phyloP scores from a whole-genome alignment of 2,113 vertebrate species.

The Chlamydotis undulata region DNA sequence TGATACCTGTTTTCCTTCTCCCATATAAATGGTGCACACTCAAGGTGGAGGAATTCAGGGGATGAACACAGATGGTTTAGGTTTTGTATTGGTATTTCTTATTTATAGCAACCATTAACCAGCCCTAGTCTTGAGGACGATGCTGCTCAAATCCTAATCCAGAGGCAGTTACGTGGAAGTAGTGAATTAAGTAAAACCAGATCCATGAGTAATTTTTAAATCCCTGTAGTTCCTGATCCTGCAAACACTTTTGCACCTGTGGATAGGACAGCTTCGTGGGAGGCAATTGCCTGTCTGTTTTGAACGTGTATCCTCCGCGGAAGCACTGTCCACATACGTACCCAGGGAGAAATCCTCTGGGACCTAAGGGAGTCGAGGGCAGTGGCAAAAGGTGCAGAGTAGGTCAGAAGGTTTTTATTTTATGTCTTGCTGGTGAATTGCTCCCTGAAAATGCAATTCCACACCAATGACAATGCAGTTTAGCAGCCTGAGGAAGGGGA shows the following conservation, averaged over 20 bases:
- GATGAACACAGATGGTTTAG: not conserved
- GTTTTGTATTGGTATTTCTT: constrained; percentile 11
- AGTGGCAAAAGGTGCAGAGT: not conserved
- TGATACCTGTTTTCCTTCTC: not conserved
- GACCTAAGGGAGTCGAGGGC: rapidly evolving
- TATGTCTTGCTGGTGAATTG: not conserved
- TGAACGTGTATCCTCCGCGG: rapidly evolving
- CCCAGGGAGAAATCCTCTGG: not conserved
- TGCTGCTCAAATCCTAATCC: not conserved
- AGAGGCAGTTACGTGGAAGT: not conserved
- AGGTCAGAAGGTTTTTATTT: not conserved
- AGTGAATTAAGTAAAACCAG: constrained; percentile 16
- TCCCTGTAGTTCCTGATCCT: not conserved
- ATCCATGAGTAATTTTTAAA: not conserved
- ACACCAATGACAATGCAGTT: not conserved
- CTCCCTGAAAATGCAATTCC: not conserved
- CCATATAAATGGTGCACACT: rapidly evolving
- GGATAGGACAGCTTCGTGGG: not conserved
- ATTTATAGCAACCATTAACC: constrained; percentile 31
- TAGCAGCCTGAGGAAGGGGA: not conserved
- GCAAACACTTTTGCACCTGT: not conserved
- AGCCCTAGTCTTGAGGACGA: not conserved
- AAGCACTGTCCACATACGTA: rapidly evolving
- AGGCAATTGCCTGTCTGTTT: not conserved
- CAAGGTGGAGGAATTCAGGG: not conserved